Evolutionary conservation across 2,113 vertebrate species (phyloP).

Genomic region (Equus quagga): DNA sequence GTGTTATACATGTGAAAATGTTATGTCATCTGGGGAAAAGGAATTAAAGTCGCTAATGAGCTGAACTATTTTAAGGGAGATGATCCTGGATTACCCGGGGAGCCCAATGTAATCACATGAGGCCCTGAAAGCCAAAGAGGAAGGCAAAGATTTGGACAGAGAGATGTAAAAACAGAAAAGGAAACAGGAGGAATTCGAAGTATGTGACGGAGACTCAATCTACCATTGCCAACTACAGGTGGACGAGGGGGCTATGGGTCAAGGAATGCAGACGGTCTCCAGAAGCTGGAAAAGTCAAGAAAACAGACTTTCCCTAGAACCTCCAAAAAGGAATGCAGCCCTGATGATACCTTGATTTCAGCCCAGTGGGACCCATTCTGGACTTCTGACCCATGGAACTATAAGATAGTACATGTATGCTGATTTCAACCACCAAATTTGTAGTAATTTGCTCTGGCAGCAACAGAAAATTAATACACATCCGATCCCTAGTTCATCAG

Average conservation of each 20-base stretch:
- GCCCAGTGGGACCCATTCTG: too few species aligned
- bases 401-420: fast-evolving
- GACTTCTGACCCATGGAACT: neutral
- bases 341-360: neutral
- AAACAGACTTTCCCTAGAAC: neutral
- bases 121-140: neutral
- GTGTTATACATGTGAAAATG: neutral
- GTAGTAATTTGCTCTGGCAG: neutral
- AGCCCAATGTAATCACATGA: neutral
- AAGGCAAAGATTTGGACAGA: neutral
- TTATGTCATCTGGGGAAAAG: neutral
- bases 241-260: neutral
- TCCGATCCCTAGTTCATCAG: neutral
- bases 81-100: neutral
- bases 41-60: neutral
- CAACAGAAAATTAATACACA: neutral
- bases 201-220: too few species aligned
- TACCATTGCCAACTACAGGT: fast-evolving
- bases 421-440: neutral
- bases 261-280: neutral
- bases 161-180: neutral
- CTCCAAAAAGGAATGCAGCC: neutral
- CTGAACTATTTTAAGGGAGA: neutral
- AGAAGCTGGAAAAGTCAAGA: neutral
- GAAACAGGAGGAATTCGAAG: neutral